Base-by-base conservation (phyloP, 2,888 invertebrate species). In the Melanostoma mellinum region DNA sequence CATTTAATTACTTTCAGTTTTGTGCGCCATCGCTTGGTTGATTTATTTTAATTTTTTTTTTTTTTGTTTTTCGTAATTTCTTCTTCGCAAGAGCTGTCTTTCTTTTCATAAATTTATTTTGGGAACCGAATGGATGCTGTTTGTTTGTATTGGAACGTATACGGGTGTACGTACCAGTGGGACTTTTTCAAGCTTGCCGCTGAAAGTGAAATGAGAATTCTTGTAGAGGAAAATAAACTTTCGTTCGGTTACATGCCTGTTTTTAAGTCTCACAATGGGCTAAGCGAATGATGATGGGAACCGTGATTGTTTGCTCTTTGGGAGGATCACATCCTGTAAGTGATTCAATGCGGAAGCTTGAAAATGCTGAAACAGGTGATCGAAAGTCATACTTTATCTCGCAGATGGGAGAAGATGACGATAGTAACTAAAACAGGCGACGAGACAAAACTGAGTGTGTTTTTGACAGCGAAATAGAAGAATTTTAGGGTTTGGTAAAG, bases 1-100 rank as follows among this genome's bases (percentile, higher is more conserved):
- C 73, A 74, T 74, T 82, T 82, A 82, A 82, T 82, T 82, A 78
- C 82, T 77, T 77, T 77, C 73, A 42, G 32, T 79, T 79, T 75
- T 58, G 75, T 30, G 61, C 58, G 55, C 42, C 67, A 53, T 42
- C 53, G 52, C 50, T 48, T 35, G 61, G 44, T 8, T 53, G 52
- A 44, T 55, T 63, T 63, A 32, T 32, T 35, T 61, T 36, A 60
- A 2, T 58, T 58, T 33, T 56, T 40, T 65, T 58, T 58, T 33
- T 56, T 40, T 65, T 46, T 4, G 10, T 50, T 60, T 61, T 63
- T 44, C 63, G 63, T 20, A 20, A 20, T 20, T 20, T 20, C 20
- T 20, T 20, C 55, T 52, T 36, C 52, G 6, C 46, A 48, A 38
- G 20, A 20, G 9, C 9, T 36, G 36, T 60, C 40, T 63, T 10